phyloP scores from a whole-genome alignment of 2,797 vertebrate genomes.

The Agapornis canus region DNA sequence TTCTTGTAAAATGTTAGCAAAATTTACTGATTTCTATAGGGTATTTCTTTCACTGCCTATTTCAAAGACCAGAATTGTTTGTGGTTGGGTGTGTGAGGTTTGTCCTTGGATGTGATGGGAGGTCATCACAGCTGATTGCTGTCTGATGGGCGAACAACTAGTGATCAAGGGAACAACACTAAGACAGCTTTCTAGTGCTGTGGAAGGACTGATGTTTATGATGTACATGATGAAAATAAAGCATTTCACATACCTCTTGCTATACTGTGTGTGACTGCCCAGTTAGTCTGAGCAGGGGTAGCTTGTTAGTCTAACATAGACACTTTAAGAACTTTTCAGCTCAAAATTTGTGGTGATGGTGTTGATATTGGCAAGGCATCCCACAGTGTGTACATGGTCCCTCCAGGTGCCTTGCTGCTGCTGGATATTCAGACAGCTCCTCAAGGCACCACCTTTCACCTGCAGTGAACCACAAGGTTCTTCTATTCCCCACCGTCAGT shows the following conservation, averaged over 20 bases:
- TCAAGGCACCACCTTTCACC: not conserved
- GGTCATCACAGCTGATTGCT: not conserved
- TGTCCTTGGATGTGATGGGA: not conserved
- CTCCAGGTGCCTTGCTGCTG: not conserved
- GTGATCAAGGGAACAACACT: not conserved
- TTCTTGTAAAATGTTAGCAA: not conserved
- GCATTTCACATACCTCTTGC: not conserved
- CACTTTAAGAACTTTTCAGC: not conserved
- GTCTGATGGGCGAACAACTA: not conserved
- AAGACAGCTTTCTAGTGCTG: not conserved
- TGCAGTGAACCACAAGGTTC: not conserved
- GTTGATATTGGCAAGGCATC: not conserved
- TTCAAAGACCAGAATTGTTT: not conserved
- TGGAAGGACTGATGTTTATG: not conserved
- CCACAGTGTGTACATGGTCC: accelerated
- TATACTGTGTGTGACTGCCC: accelerated
- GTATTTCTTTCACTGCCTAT: not conserved
- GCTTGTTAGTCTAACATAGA: not conserved
- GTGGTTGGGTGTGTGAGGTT: not conserved
- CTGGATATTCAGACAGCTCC: not conserved
- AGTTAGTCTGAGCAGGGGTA: accelerated
- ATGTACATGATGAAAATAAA: not conserved
- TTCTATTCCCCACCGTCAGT: not conserved
- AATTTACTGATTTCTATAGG: not conserved
- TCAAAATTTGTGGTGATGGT: not conserved